Base-by-base conservation (phyloP, 2,888 invertebrate genomes). In the Rhingia rostrata region DNA sequence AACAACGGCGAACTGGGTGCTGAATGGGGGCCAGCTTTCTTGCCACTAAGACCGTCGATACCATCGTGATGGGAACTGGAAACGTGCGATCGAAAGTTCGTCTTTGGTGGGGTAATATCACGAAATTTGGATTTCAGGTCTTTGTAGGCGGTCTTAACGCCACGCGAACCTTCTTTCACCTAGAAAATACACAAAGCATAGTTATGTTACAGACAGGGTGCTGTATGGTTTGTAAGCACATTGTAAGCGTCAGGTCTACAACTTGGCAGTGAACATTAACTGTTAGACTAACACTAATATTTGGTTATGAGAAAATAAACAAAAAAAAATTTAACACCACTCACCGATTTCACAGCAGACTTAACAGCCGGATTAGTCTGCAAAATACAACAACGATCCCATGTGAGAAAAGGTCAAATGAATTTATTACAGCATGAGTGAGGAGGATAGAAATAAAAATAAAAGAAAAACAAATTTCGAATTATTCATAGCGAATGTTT, bases 331-430 rank as follows among this genome's bases (percentile, higher is more conserved):
- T 33, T 87, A 83, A 79, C 79, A 88, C 90, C 91, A 95, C 96
- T 96, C 94, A 97, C 97, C 93, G 96, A 95, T 94, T 97, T 97
- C 80, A 97, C 97, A 89, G 97, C 97, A 92, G 96, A 96, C 93
- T 96, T 97, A 92, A 98, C 95, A 89, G 97, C 97, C 89, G 97
- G 97, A 93, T 97, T 97, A 87, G 97, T 97, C 97, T 97, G 93
- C 90, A 95, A 94, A 93, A 90, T 75, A 22, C 22, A 84, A 75
- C 70, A 84, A 84, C 80, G 80, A 80, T 80, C 84, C 84, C 84
- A 75, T 69, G 73, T 84, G 75, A 84, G 84, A 75, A 47, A 56
- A 84, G 49, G 53, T 84, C 74, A 75, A 58, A 80, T 80, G 80
- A 80, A 60, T 80, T 22, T 69, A 69, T 84, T 84, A 84, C 74